Evolutionary conservation across 2,113 vertebrate genomes (phyloP), one percentile per base, ranked within the genome.

Genomic region (Cyanoramphus novaezelandiae): DNA sequence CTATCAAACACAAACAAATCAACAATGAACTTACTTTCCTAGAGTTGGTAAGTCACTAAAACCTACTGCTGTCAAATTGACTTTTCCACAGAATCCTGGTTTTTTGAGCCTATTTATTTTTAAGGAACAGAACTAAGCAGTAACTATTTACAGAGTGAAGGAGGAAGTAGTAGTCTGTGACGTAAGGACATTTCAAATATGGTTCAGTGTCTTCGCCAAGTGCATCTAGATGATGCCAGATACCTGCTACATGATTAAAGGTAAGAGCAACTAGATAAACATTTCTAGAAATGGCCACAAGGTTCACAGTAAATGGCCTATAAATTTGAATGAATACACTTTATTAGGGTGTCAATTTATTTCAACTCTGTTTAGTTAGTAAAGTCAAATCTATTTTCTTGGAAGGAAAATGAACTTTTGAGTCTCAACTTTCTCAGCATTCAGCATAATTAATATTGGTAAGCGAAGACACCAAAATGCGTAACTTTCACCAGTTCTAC

Each of bases 1-100:
- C 99, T 99, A 94, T 50, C n/a, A 52, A 93, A 93, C 81, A 94
- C 7, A 44, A 96, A 97, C 62, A 98, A 47, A 95, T 65, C 80
- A 69, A 94, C 74, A 82, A 69, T 43, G 60, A 95, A 57, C 74
- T 94, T 81, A 31, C 16, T 50, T 50, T 75, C 44, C 28, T 69
- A 2, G 19, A 71, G 41, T 1, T 39, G 21, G 1, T 20, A 59
- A 39, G 4, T 17, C 41, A 68, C 52, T 82, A 80, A 83, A 62
- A 76, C 16, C 35, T 69, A 71, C 19, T 68, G 79, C 6, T 62
- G 43, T 60, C 85, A 86, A 77, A 67, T 0, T 62, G 49, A 35
- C 63, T 49, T 70, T 55, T 69, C 46, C 49, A 63, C 0, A 83
- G 65, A 67, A 25, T 59, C 29, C 75, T 59, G 43, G 33, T 60